phyloP scores from a whole-genome alignment of 2,888 invertebrate genomes.

The Alloscopus bannaensis region DNA sequence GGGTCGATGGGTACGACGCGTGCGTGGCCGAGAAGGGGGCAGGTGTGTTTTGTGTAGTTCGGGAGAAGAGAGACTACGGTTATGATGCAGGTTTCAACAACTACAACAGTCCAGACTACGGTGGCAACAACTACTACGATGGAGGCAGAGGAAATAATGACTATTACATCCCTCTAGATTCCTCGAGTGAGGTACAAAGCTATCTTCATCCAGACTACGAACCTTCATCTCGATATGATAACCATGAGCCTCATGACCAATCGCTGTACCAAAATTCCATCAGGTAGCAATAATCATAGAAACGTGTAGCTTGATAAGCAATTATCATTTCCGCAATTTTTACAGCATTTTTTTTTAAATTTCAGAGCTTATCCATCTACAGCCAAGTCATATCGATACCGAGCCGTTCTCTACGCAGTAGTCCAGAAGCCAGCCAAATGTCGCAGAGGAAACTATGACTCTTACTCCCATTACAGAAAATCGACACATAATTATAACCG shows the following conservation, averaged over 20 bases:
- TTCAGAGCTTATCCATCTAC: conserved; percentile 57
- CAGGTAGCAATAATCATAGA: too few relatives aligned
- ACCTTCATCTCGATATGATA: too few relatives aligned
- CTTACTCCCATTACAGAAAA: conserved; percentile 46
- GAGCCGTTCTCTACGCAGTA: conserved; percentile 67
- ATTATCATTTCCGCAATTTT: too few relatives aligned
- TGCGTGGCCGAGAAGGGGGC: conserved; percentile 71
- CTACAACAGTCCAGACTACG: conserved; percentile 11
- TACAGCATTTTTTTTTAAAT: conserved; percentile 4
- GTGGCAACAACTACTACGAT: not conserved
- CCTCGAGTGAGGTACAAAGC: conserved; percentile 1
- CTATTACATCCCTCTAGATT: too few relatives aligned
- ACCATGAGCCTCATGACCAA: too few relatives aligned
- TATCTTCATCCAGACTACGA: conserved; percentile 23
- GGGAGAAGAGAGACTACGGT: conserved; percentile 50
- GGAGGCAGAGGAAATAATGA: not conserved
- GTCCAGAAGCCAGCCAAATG: conserved; percentile 65
- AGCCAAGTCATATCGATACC: conserved; percentile 47
- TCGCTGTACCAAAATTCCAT: too few relatives aligned
- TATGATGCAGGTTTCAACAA: conserved; percentile 58
- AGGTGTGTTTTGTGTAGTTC: conserved; percentile 66
- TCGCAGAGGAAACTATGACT: conserved; percentile 44
- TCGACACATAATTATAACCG: conserved; percentile 45
- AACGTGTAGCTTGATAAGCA: too few relatives aligned
- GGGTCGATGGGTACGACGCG: conserved; percentile 70